Base-by-base conservation (phyloP, 2,113 vertebrate species). In the Phylloscopus whistleri region DNA sequence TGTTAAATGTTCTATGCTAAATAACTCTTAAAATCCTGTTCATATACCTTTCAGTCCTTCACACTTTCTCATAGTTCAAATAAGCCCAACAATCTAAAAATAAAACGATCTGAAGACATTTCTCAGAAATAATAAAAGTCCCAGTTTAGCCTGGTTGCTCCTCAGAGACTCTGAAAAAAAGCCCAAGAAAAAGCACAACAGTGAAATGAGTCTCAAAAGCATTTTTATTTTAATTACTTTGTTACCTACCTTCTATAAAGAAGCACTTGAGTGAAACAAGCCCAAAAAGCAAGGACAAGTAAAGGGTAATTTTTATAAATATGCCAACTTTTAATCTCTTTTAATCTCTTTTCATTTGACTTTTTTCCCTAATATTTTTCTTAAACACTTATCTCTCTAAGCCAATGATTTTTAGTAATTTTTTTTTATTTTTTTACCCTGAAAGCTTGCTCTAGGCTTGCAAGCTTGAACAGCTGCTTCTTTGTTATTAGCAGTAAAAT, bases 181-280 rank as follows among this genome's bases (percentile, higher is more conserved):
- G 28, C 23, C 46, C 10, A 68, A 27, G 56, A 62, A 85, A 89
- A 72, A 73, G 44, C 20, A 73, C 41, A 76, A 86, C 10, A 87
- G 39, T 24, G 24, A 89, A 95, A 89, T 3, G 6, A 91, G 24
- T 58, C 77, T 75, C 89, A 75, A 84, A 89, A 73, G 73, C 41
- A 56, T 62, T 93, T 87, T 84, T 35, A 82, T 73, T 88, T 94
- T 90, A 95, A 93, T 91, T 94, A 92, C 92, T 80, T 92, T 67
- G 51, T 80, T 86, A 90, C 33, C 21, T 92, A 16, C 24, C 39
- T 77, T 58, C 39, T 67, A 74, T 51, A 73, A 92, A 93, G 60
- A 70, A 89, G 15, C 27, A 33, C 46, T 93, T 70, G 33, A 91
- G 2, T 79, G 58, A 89, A 91, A 82, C 16, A 87, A 89, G 39